Evolutionary conservation across 2,113 vertebrate species (phyloP), one percentile per base, ranked within the genome.

Genomic region (Corydoras sp.): DNA sequence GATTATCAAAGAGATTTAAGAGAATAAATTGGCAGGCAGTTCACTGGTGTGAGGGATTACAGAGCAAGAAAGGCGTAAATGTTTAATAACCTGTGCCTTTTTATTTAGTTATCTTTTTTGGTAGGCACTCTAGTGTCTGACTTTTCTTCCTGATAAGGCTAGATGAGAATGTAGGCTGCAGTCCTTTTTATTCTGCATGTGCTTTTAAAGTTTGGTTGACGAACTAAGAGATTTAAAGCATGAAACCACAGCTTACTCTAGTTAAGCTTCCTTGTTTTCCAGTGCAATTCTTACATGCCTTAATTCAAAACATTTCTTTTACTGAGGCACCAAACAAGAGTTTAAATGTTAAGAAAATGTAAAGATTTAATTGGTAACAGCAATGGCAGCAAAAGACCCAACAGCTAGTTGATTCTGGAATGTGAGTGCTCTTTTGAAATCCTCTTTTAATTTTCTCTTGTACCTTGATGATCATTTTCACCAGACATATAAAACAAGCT

Each of bases 1-100:
- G 76, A 84, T 87, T 82, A 84, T 83, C 83, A 85, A 82, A 84
- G 80, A 84, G 76, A 83, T 85, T 83, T 71, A 73, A 72, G 69
- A 80, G 74, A 81, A 81, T 80, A 86, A 87, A 89, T 85, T 88
- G 84, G 75, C 74, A 73, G 65, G 69, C 72, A 31, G 76, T 51
- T 76, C 61, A 49, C 63, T 48, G 62, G 63, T 75, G 55, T 71
- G 63, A 65, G 15, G 81, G 78, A 85, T 85, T 84, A 81, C 77
- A 72, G 78, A 63, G 68, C 64, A 80, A 83, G 73, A 80, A 84
- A 81, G 81, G 66, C 30, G 30, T 82, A 76, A 82, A 81, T 83
- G 74, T 82, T 86, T 83, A 85, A 88, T 83, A 77, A 73, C 50
- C 54, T 48, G 29, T 6, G 56, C 13, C 12, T 65, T 61, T 53